Base-by-base conservation (phyloP, 2,113 vertebrate species). In the Centropus bengalensis region DNA sequence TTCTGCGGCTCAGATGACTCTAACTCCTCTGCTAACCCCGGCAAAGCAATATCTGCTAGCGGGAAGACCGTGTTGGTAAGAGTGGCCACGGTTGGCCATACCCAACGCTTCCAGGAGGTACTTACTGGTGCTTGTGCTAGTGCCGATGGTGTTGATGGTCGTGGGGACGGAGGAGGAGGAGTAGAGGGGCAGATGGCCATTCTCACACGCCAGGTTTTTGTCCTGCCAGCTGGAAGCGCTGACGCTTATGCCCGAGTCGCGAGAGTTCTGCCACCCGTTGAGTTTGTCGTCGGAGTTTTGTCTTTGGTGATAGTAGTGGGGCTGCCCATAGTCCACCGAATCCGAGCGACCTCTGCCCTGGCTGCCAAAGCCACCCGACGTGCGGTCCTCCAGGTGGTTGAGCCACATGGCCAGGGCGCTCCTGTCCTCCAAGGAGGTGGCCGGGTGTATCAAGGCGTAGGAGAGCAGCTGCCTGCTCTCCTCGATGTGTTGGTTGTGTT, bases 401-500 rank as follows among this genome's bases (percentile, higher is more conserved):
- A 99, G 98, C 99, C 99, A 99, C 96, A 99, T 99, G 27, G 99
- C 99, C 84, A 99, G 97, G 47, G 99, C 99, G 1, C 99, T 98
- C 33, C 99, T 98, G 98, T 99, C 99, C 58, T 99, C 99, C 83
- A 99, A 86, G 8, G 99, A 99, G 24, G 99, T 99, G 97, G 99
- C 99, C 0, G 99, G 99, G 92, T 99, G 99, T 64, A 99, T 99
- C 97, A 99, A 98, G 70, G 99, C 99, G 5, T 99, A 99, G 92
- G 99, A 99, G 40, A 99, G 98, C 86, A 99, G 98, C 97, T 99
- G 99, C 82, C 99, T 98, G 88, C 99, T 99, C 98, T 99, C 99
- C 97, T 99, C 99, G 38, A 99, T 98, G 97, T 99, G 99, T 79
- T 99, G 99, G 96, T 98, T 99, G 89, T 99, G 99, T 93, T 99